Evolutionary conservation across 2,888 invertebrate species (phyloP), one percentile per base, ranked within the genome.

Genomic region (Lithophane ornitopus): DNA sequence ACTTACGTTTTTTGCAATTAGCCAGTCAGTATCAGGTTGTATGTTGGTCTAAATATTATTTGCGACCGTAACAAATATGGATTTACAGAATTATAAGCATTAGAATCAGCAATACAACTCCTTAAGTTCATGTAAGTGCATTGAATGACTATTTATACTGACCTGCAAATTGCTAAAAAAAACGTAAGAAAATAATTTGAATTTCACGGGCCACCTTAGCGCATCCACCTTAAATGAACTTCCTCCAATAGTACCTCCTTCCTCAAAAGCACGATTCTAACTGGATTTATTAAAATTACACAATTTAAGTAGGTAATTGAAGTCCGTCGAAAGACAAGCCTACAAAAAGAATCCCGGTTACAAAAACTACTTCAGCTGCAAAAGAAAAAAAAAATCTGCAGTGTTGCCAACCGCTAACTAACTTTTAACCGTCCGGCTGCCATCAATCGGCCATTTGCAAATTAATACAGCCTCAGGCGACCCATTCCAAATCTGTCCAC

Each of bases 401-500:
- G 70, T 68, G 70, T 59, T 70, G 49, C 67, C 54, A 59, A 63
- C 65, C 59, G 34, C 77, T 74, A 77, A 79, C 59, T 74, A 72
- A 75, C 41, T 78, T 78, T 84, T 77, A 76, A 70, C 68, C 82
- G 66, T 70, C 62, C 49, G 56, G 66, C 66, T 54, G 54, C 59
- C 49, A 81, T 74, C 58, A 61, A 67, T 81, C 69, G 26, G 46
- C 63, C 56, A 78, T 80, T 78, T 65, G 59, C 72, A 87, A 86
- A 85, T 81, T 62, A 81, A 81, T 74, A 78, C 39, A 70, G 86
- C 87, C 86, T 75, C 71, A 68, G 86, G 86, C 87, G 26, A 63
- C 46, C 39, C 74, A 81, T 78, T 87, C 46, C 67, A 71, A 82
- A 87, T 80, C 82, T 87, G 86, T 86, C 78, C 80, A 82, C 82